phyloP scores from a whole-genome alignment of 2,113 vertebrate species.

The Uropsilus gracilis region DNA sequence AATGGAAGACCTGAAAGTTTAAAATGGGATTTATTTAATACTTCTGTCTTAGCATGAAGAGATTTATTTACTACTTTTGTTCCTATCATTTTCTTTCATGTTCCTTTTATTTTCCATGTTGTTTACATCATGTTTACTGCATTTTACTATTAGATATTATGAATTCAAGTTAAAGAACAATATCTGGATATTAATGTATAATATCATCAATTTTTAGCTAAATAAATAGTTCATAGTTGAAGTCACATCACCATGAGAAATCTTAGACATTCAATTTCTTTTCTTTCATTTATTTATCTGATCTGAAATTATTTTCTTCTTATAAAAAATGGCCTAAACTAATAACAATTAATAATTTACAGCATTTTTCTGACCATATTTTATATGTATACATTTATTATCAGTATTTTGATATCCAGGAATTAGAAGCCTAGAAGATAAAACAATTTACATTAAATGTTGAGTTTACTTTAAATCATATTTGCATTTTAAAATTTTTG shows the following conservation, averaged over 20 bases:
- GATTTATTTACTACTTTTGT: background rate
- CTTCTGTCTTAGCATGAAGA: background rate
- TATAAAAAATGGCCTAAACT: background rate
- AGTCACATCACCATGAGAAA: background rate
- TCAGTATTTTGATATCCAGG: background rate
- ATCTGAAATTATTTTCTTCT: background rate
- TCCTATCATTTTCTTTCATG: background rate
- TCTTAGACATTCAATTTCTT: background rate
- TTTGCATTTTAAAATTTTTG: too few relatives aligned
- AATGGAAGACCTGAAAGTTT: background rate
- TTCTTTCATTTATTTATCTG: background rate
- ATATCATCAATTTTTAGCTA: background rate
- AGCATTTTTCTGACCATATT: background rate
- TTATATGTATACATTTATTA: background rate
- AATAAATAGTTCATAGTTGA: too few relatives aligned
- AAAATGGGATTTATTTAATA: background rate
- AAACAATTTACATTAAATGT: background rate
- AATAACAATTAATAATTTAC: background rate
- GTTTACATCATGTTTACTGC: background rate
- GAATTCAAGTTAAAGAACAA: background rate
- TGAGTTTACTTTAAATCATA: background rate
- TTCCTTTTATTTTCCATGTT: background rate
- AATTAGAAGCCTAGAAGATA: background rate
- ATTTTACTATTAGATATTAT: background rate
- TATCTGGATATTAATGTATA: background rate